Percentiles rank a stretch among this genome's conserved stretches.
Evolutionary conservation across 2,888 invertebrate genomes (phyloP).

Genomic region (Adelphocoris suturalis): DNA sequence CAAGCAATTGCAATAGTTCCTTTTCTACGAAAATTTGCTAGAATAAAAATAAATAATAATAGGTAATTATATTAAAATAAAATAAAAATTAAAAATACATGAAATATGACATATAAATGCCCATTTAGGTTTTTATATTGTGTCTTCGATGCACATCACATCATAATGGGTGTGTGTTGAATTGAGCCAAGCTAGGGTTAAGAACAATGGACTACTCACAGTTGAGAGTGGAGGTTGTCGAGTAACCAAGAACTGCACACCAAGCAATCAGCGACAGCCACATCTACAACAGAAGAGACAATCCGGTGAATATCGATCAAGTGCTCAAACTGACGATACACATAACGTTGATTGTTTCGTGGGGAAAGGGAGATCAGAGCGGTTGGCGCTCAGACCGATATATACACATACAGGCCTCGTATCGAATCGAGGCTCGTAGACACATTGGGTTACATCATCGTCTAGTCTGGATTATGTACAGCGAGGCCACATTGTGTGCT

Average conservation of each 20-base stretch:
- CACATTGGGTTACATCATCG: background rate
- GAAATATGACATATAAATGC: no score
- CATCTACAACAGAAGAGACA: slow-evolving; percentile 62
- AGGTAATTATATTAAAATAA: no score
- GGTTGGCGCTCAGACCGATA: background rate
- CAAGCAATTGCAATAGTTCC: no score
- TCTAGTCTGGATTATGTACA: background rate
- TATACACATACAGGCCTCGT: background rate
- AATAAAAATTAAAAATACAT: no score
- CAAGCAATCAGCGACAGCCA: slow-evolving; percentile 65
- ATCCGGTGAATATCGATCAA: slow-evolving; percentile 30
- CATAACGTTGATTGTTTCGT: slow-evolving; percentile 5
- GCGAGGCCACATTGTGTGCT: background rate
- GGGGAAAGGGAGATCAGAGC: background rate
- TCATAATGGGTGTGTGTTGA: no score
- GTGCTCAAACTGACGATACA: background rate
- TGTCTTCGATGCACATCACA: no score
- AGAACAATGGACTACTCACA: slow-evolving; percentile 40
- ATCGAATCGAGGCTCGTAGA: slow-evolving; percentile 10
- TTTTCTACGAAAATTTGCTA: no score
- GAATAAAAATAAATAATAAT: no score
- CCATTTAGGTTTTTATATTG: no score
- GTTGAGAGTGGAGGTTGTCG: slow-evolving; percentile 61
- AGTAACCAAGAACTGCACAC: slow-evolving; percentile 58
- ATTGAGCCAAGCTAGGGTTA: no score